Evolutionary conservation across 2,888 invertebrate species (phyloP), one percentile per base, ranked within the genome.

Genomic region (Bellardia pandia): DNA sequence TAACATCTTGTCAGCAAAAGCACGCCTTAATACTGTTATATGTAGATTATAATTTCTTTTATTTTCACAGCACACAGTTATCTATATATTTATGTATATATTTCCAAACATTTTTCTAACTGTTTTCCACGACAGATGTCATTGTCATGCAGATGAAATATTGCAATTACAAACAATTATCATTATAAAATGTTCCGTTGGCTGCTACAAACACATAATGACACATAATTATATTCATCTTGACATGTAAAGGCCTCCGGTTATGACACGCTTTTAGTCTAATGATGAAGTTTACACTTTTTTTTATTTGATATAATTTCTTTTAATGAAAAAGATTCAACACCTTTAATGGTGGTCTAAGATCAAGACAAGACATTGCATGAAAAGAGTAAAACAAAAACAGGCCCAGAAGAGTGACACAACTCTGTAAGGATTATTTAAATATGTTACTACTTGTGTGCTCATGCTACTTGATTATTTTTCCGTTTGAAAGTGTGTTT

Each of bases 251-350:
- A 51, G 42, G 86, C 84, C 81, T 75, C 30, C 62, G 80, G 84
- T 66, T 84, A 77, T 88, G 86, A 84, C 88, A 88, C 88, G 88
- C 84, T 75, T 86, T 77, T 79, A 37, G 37, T 84, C 80, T 80
- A 86, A 86, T 85, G 81, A 58, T 72, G 60, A 48, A 58, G 16
- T 81, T 75, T 51, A 40, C 8, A 51, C 30, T 60, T n/a, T 53
- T 45, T 45, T 30, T 37, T 64, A 2, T 69, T 33, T 37, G 8
- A n/a, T 48, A 30, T 16, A 13, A 42, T 66, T 66, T 48, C 5
- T 16, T 60, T 56, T 2, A n/a, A 62, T 8, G 30, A 13, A 37
- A 13, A 37, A 64, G 45, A 71, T 51, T 79, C 51, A 71, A 83
- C 83, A 79, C 75, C 86, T 86, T 86, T 79, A 69, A 64, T 68